Evolutionary conservation across 2,888 invertebrate genomes (phyloP), one percentile per base, ranked within the genome.

Genomic region (Phengaris arion): DNA sequence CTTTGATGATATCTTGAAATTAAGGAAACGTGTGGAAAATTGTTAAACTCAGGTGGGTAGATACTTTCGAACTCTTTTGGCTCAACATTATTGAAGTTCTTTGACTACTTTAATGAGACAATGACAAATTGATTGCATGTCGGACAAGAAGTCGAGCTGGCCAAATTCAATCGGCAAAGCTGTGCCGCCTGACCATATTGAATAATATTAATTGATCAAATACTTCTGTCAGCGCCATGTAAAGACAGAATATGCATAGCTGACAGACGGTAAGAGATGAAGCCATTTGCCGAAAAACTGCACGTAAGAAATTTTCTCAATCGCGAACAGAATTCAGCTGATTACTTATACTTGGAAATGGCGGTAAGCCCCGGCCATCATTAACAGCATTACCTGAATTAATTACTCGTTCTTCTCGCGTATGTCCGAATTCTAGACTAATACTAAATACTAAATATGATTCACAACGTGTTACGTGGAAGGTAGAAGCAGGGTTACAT

Each of bases 281-380:
- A 93, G 93, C 86, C 93, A 93, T 93, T 93, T 93, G 85, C 83
- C 86, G 88, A 89, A 92, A 90, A 90, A 90, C 83, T 83, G 84
- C 83, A 81, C 79, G 81, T 82, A 82, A 83, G 81, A 84, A 85
- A 82, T 84, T 84, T 84, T 84, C 83, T 80, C 87, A 88, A 87
- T 89, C 90, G 89, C 86, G 86, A 81, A 77, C 87, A 89, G 90
- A 90, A 92, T 93, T 88, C 89, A 85, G 88, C 89, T 87, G 89
- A 91, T 90, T 88, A 89, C 86, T 90, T 91, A 90, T 93, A 92
- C 93, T 91, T 91, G 92, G 93, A 92, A 92, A 92, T 90, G 85
- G 84, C 83, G 85, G 83, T 84, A 84, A 85, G 85, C 81, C 86
- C 86, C 85, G 85, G 86, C 85, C 87, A 86, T 90, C 91, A 91